Conservation (phyloP, 2,113 vertebrate species). For the Odocoileus virginianus region DNA sequence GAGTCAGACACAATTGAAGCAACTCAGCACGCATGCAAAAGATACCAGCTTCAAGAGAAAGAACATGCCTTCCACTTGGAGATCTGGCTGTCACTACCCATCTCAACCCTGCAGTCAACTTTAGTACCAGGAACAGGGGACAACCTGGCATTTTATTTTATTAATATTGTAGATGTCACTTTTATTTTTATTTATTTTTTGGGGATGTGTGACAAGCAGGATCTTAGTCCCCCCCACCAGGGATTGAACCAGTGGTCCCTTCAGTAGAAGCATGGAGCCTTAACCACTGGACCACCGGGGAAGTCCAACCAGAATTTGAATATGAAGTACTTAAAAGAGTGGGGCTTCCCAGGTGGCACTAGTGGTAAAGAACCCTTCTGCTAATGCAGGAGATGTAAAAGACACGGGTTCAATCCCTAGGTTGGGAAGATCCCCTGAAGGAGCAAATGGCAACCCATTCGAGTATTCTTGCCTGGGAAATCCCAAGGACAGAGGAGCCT, state of each 20-base stretch:
- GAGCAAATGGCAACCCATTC: background rate
- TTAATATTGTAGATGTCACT: background rate
- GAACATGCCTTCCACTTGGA: background rate
- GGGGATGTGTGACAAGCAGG: background rate
- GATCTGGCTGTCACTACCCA: background rate
- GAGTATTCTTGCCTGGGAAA: background rate
- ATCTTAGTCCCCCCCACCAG: background rate
- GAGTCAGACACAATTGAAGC: background rate
- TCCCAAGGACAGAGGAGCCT: background rate
- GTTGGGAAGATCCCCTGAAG: background rate
- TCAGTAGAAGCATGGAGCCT: background rate
- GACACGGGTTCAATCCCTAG: background rate
- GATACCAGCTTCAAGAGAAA: background rate
- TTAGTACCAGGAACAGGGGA: background rate
- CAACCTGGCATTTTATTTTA: background rate
- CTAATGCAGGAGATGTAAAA: background rate
- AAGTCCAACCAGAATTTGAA: background rate
- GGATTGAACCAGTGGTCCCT: background rate
- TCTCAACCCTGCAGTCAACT: background rate
- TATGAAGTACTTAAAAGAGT: background rate
- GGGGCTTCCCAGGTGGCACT: background rate
- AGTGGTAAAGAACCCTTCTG: background rate
- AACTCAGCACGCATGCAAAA: background rate
- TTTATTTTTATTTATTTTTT: background rate
- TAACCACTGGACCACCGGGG: background rate